Conservation (phyloP, 1,140 invertebrate species). For the Drosophila ambigua region DNA sequence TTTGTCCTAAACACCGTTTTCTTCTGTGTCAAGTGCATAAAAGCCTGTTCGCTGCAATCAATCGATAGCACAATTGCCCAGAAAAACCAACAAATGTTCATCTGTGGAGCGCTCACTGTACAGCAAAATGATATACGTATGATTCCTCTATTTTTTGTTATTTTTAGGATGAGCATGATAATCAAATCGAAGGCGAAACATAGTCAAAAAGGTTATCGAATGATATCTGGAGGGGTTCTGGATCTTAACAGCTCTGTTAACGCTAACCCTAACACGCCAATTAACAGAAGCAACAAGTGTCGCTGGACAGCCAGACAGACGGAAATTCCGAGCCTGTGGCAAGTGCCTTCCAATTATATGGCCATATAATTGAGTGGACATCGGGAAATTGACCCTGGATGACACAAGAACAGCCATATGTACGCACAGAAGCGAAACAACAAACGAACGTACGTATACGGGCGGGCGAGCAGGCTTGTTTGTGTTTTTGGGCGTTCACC, state of each 20-base stretch:
- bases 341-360: not conserved
- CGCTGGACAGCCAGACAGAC: not conserved
- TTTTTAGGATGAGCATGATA: slow-evolving; percentile 34
- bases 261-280: not conserved
- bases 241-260: slow-evolving; percentile 11
- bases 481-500: slow-evolving; percentile 54
- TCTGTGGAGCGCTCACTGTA: no score
- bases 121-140: slow-evolving; percentile 7
- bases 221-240: not conserved
- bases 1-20: no score
- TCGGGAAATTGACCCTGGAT: slow-evolving; percentile 42
- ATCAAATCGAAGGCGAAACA: slow-evolving; percentile 3
- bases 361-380: slow-evolving; percentile 41
- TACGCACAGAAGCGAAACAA: slow-evolving; percentile 6
- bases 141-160: slow-evolving; percentile 25
- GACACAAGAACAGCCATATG: slow-evolving; percentile 6
- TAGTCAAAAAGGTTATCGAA: not conserved
- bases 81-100: not conserved
- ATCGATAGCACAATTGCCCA: no score
- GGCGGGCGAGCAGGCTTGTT: slow-evolving; percentile 19
- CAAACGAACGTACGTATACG: not conserved
- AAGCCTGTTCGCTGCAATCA: no score
- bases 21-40: no score
- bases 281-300: slow-evolving; percentile 45
- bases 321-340: not conserved